Conservation (phyloP, 2,888 invertebrate species). For the Lithophane semibrunnea region DNA sequence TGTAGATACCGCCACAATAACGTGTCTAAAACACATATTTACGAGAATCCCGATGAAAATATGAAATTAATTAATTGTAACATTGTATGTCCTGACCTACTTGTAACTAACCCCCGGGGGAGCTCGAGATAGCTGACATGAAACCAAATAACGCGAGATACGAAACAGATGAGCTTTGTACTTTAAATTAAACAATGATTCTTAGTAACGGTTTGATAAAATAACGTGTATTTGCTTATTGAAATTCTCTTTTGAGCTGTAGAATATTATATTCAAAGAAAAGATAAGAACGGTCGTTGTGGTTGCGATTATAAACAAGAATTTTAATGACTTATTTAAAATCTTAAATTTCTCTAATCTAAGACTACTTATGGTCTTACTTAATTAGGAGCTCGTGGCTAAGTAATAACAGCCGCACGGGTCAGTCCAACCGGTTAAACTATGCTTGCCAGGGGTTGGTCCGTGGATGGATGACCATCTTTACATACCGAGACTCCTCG, state of each 20-base stretch:
- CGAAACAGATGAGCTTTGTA: conserved; percentile 49
- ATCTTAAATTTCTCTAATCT: background rate
- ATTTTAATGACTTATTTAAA: background rate
- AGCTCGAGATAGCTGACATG: conserved; percentile 43
- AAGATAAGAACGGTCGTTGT: background rate
- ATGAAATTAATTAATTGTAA: conserved; percentile 51
- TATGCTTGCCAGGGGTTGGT: too few species aligned
- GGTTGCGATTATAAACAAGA: background rate
- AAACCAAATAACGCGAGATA: conserved; percentile 49
- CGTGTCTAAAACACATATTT: conserved; percentile 25
- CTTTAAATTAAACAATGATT: conserved; percentile 43
- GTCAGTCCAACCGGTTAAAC: too few species aligned
- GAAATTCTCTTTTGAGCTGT: conserved; percentile 21
- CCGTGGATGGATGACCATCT: too few species aligned
- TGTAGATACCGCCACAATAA: too few species aligned
- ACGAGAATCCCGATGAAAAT: conserved; percentile 44
- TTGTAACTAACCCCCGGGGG: conserved; percentile 40
- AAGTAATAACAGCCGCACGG: too few species aligned
- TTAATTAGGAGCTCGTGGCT: too few species aligned
- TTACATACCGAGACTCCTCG: too few species aligned
- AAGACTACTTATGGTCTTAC: background rate
- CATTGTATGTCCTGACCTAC: conserved; percentile 47
- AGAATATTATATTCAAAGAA: background rate
- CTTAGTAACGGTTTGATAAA: conserved; percentile 31
- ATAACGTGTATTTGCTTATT: conserved; percentile 22